Percentiles rank a stretch among this genome's conserved stretches.
These are phyloP conservation scores for Apotomis turbidana DNA, from an alignment of 2,888 invertebrate species.

Conservation along the genomic window DNA sequence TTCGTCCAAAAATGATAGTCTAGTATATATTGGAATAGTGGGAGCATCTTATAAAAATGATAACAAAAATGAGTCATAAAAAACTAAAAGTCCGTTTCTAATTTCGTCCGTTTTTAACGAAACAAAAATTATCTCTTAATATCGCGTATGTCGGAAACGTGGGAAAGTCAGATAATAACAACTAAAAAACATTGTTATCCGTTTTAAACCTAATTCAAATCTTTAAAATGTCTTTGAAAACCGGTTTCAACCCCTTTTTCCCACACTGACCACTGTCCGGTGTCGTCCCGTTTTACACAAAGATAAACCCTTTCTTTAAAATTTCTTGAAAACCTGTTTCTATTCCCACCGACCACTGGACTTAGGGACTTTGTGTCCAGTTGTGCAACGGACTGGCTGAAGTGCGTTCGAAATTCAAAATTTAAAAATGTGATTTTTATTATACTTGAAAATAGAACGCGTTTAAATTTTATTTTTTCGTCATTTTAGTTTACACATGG, in stretches of 20 bases:
- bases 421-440: neutral
- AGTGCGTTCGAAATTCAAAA: constrained; percentile 8
- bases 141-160: no score
- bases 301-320: constrained; percentile 54
- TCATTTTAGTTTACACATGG: neutral
- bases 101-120: no score
- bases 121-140: no score
- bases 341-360: constrained; percentile 59
- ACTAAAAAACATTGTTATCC: no score
- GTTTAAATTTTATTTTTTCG: neutral
- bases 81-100: no score
- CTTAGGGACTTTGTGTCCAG: constrained; percentile 49
- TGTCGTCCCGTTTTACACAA: constrained; percentile 46
- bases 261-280: constrained; percentile 45
- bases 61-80: no score
- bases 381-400: constrained; percentile 50
- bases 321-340: constrained; percentile 57
- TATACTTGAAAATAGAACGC: neutral
- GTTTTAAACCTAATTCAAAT: neutral
- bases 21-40: no score
- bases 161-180: no score
- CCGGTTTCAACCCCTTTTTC: constrained; percentile 46
- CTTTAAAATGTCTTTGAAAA: constrained; percentile 41
- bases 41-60: no score
- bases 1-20: no score